Evolutionary conservation across 1,140 invertebrate species (phyloP), one percentile per base, ranked within the genome.

Genomic region (Leptopilina boulardi): DNA sequence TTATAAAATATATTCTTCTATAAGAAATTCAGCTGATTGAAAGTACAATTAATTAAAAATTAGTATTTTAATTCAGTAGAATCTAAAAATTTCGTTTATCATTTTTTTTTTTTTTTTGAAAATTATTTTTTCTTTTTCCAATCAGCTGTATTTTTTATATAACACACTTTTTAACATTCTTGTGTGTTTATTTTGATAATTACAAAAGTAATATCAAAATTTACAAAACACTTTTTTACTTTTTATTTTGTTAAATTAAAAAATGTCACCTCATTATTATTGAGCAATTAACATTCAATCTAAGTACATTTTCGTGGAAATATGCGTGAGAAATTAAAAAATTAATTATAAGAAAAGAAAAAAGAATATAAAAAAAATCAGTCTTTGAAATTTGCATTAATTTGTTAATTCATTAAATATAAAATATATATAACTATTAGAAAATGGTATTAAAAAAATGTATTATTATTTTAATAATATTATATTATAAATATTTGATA

Each of bases 231-330:
- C 34, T 38, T 38, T 38, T 6, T 38, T 38, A 3, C 0, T 8
- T 6, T 51, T 51, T 18, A 18, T 51, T n/a, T n/a, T 51, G n/a
- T 51, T 51, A 51, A 51, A 44, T 18, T 51, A 18, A n/a, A 15
- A 47, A 47, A n/a, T 51, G 47, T 51, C 23, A 66, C 59, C 59
- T 66, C 59, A 30, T 66, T 30, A n/a, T n/a, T 30, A 30, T 66
- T 66, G 59, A 66, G 59, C 59, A 66, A 66, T 66, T 34, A 30
- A 66, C 26, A 66, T 30, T 66, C 23, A 66, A 66, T 8, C 2
- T 66, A 30, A 30, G 26, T n/a, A 66, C 11, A 15, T 30, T n/a
- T 59, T 66, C 15, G 56, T 66, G 23, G 59, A 66, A 66, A 66
- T 66, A 34, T 30, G 15, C n/a, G n/a, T 30, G 4, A 5, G 1